A percentile compares a stretch with the other conserved stretches of the same genome.
phyloP scores from a whole-genome alignment of 1,140 invertebrate species.

The Ceratosolen solmsi region DNA sequence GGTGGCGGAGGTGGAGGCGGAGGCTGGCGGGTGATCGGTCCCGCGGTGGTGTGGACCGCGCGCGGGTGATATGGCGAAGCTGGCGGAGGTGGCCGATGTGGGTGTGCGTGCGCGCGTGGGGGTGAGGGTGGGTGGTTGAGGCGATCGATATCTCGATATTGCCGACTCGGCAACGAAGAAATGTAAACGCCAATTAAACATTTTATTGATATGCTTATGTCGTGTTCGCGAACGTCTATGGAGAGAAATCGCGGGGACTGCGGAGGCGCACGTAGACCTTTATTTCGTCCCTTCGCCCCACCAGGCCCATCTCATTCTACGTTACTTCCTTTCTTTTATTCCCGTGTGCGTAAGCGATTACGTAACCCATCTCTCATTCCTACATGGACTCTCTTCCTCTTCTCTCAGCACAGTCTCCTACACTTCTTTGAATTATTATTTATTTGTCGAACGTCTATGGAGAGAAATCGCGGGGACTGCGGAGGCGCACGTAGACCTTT shows the following conservation, averaged over 20 bases:
- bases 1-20: no score
- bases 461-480: no score
- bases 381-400: neutral
- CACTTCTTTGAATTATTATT: no score
- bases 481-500: neutral
- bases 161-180: constrained; percentile 65
- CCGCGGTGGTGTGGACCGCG: no score
- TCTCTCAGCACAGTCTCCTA: no score
- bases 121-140: no score
- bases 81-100: no score
- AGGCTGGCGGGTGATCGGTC: constrained; percentile 47
- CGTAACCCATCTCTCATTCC: neutral
- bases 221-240: constrained; percentile 60
- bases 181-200: constrained; percentile 72
- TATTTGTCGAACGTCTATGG: neutral
- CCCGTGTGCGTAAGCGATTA: neutral
- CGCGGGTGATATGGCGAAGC: no score
- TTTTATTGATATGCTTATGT: constrained; percentile 71
- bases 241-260: neutral
- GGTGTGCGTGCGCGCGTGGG: no score
- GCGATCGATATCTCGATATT: constrained; percentile 68
- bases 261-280: neutral
- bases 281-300: neutral
- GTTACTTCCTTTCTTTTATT: neutral
- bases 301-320: neutral